Percentiles rank a stretch among this genome's conserved stretches.
Conservation (phyloP, 2,113 vertebrate genomes). For the Thunnus maccoyii region DNA sequence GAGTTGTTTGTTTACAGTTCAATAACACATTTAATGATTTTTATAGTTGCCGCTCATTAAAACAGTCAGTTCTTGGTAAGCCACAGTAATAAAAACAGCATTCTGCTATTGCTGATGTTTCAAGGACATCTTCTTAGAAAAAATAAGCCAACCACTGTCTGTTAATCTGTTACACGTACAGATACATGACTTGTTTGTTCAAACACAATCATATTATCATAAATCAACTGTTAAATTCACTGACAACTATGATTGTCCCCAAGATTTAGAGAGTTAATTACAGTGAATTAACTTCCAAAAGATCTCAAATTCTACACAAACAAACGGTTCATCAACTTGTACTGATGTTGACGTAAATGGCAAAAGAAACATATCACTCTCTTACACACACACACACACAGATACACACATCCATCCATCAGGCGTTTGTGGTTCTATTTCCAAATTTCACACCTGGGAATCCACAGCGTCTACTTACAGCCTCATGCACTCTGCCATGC, state of each 20-base stretch:
- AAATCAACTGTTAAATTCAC: neutral
- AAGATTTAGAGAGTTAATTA: neutral
- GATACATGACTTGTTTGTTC: neutral
- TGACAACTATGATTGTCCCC: neutral
- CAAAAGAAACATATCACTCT: neutral
- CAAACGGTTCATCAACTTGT: neutral
- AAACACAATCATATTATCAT: neutral
- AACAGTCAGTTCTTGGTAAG: neutral
- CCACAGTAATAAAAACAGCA: slow-evolving; percentile 31
- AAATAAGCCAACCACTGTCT: neutral
- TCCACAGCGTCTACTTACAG: slow-evolving; percentile 51
- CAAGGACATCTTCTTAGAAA: neutral
- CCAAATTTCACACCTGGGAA: slow-evolving; percentile 55
- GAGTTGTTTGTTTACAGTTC: slow-evolving; percentile 33
- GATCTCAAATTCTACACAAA: neutral
- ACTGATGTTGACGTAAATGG: slow-evolving; percentile 2
- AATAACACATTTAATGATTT: slow-evolving; percentile 17
- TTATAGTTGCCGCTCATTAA: slow-evolving; percentile 1
- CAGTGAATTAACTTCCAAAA: neutral
- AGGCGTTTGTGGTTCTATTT: slow-evolving; percentile 46
- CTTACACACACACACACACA: slow-evolving; percentile 6
- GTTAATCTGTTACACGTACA: neutral
- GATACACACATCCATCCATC: slow-evolving; percentile 1
- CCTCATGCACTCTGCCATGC: slow-evolving; percentile 45
- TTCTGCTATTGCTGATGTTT: neutral